Evolutionary conservation across 2,888 invertebrate species (phyloP).

Genomic region (Drosophila hamatofila): DNA sequence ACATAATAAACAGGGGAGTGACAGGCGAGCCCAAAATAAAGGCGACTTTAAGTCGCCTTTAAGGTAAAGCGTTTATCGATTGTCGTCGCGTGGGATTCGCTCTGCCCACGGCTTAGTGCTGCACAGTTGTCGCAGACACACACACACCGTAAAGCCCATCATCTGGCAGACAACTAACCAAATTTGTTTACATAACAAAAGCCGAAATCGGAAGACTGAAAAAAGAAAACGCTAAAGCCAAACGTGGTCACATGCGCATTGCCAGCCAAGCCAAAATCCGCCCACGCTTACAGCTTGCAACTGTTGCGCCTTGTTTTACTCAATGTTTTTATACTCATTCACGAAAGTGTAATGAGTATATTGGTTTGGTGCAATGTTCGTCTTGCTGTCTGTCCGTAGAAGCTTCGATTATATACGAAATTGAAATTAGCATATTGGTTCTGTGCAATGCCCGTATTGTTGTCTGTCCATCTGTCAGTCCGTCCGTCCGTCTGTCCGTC

Average conservation of each 20-base stretch:
- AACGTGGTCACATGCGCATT: slow-evolving; percentile 75
- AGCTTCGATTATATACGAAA: too few relatives aligned
- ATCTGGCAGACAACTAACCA: slow-evolving; percentile 38
- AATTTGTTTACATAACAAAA: slow-evolving; percentile 76
- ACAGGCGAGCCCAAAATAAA: slow-evolving; percentile 14
- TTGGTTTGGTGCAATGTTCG: too few relatives aligned
- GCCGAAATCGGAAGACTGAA: slow-evolving; percentile 19
- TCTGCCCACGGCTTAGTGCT: slow-evolving; percentile 8
- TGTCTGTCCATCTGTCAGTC: too few relatives aligned
- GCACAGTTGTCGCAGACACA: slow-evolving; percentile 41
- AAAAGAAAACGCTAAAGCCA: background rate
- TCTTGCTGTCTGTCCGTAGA: too few relatives aligned
- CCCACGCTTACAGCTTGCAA: slow-evolving; percentile 46
- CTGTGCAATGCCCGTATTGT: too few relatives aligned
- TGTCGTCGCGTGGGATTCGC: slow-evolving; percentile 1
- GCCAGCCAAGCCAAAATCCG: background rate
- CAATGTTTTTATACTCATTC: too few relatives aligned
- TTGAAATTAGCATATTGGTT: too few relatives aligned
- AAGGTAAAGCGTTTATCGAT: slow-evolving; percentile 41
- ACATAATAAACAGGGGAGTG: slow-evolving; percentile 16
- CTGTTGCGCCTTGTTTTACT: slow-evolving; percentile 63
- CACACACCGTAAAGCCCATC: slow-evolving; percentile 41
- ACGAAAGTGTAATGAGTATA: too few relatives aligned
- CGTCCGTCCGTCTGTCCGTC: too few relatives aligned
- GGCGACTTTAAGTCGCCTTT: slow-evolving; percentile 23